Base-by-base conservation (phyloP, 2,888 invertebrate genomes). In the Apoda limacodes region DNA sequence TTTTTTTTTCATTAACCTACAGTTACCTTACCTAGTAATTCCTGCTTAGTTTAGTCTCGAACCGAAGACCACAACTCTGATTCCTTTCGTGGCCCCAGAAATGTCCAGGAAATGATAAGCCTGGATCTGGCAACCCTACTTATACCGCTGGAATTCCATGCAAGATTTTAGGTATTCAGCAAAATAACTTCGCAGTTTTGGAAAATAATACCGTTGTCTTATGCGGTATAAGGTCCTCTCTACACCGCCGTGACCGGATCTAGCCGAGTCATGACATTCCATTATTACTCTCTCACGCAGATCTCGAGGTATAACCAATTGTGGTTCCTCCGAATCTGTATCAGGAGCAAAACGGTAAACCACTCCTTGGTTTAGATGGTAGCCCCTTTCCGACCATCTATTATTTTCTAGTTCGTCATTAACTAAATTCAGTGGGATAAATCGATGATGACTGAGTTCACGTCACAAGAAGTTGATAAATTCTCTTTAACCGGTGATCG, bases 341-440 rank as follows among this genome's bases (percentile, higher is more conserved):
- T 44, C 42, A 1, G 34, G 25, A 21, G 23, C 13, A 21, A 20
- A 37, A 3, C 43, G 30, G 13, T 35, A 43, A 2, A 45, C 15
- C 2, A 45, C 33, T 5, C 43, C 45, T 20, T 35, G 28, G 3
- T 17, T 12, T 22, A 41, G 25, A 5, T 29, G 7, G 13, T 49
- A 49, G 1, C 46, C 46, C 31, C 40, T 34, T 9, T 42, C 39
- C 1, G 31, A 13, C 44, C 43, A 47, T 5, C 36, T 25, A 5
- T 12, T 15, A 5, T 20, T 15, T 10, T 22, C 10, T 10, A 17
- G 25, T 7, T 15, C 12, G 10, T 21, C 13, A 3, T 10, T 10
- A 9, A 10, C 28, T 25, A 31, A 9, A 5, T 11, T n/a, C 25
- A 11, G 9, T 9, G 21, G 2, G 30, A 30, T 11, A 26, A 22